Percentiles rank a stretch among this genome's conserved stretches.
Conservation (phyloP, 2,113 vertebrate species). For the Tringa solitaria region DNA sequence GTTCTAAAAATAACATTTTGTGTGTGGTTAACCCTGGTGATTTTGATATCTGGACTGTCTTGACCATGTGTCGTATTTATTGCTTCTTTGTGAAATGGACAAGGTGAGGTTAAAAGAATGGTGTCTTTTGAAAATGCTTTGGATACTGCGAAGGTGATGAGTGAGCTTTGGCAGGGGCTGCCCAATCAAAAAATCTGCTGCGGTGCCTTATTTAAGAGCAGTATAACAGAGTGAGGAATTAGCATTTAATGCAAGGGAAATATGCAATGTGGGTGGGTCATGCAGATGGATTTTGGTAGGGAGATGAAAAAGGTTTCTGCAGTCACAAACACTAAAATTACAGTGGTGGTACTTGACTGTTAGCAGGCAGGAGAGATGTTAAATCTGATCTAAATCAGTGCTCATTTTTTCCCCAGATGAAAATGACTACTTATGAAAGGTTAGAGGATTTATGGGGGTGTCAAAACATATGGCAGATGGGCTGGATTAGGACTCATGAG, state of each 20-base stretch:
- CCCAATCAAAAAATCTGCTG: neutral
- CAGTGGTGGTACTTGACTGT: conserved; percentile 16
- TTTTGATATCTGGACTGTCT: neutral
- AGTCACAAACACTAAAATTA: conserved; percentile 20
- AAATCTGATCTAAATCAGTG: conserved; percentile 22
- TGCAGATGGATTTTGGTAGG: neutral
- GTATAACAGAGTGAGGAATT: neutral
- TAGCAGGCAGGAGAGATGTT: conserved; percentile 2
- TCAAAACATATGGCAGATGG: conserved; percentile 50
- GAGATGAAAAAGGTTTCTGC: neutral
- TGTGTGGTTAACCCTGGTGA: neutral
- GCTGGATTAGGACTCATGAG: conserved; percentile 21
- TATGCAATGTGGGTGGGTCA: conserved; percentile 23
- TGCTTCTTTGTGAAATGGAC: neutral
- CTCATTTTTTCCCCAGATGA: conserved; percentile 29
- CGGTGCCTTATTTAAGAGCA: conserved; percentile 25
- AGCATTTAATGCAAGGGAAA: conserved; percentile 12
- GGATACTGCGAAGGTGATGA: conserved; percentile 12
- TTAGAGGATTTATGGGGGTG: conserved; percentile 52
- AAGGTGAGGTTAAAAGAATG: neutral
- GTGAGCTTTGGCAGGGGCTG: conserved; percentile 20
- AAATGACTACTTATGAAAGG: conserved; percentile 50
- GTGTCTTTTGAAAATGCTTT: conserved; percentile 2
- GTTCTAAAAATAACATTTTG: neutral
- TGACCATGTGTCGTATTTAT: neutral